Percentiles rank a stretch among this genome's conserved stretches.
These are phyloP conservation scores for Tinea trinotella DNA, from an alignment of 2,888 invertebrate species.

Conservation along the genomic window DNA sequence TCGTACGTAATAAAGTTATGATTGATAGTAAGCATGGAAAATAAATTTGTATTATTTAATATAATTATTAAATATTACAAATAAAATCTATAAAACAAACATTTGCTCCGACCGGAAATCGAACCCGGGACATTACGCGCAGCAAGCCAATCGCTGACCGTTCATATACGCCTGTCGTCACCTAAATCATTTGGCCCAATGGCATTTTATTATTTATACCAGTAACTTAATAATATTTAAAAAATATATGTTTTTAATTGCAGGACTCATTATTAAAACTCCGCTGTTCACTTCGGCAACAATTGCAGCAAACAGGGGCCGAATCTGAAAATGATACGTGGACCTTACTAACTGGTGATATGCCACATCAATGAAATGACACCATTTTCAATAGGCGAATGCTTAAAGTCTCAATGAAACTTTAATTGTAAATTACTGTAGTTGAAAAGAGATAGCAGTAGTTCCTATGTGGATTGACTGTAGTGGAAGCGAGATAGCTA, in stretches of 20 bases:
- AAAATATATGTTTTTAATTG: constrained; percentile 30
- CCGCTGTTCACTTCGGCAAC: constrained; percentile 76
- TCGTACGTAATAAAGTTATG: too few species aligned
- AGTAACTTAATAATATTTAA: too few species aligned
- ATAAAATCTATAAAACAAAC: too few species aligned
- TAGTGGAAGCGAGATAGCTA: background rate
- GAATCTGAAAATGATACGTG: constrained; percentile 66
- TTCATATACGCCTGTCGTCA: too few species aligned
- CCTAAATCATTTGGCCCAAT: too few species aligned
- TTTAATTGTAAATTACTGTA: background rate
- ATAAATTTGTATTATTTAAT: too few species aligned
- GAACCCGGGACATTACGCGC: too few species aligned
- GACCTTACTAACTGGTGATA: constrained; percentile 59
- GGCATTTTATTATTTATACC: too few species aligned
- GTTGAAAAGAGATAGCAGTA: background rate
- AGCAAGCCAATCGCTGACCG: too few species aligned
- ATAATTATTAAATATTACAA: too few species aligned
- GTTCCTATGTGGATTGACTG: background rate
- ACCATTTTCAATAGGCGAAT: background rate
- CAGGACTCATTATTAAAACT: constrained; percentile 79
- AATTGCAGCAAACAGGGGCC: constrained; percentile 76
- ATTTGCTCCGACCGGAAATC: too few species aligned
- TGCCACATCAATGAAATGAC: constrained; percentile 53
- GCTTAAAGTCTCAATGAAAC: background rate
- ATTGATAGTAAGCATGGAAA: too few species aligned